phyloP scores from a whole-genome alignment of 2,113 vertebrate species.

The Vulpes vulpes region DNA sequence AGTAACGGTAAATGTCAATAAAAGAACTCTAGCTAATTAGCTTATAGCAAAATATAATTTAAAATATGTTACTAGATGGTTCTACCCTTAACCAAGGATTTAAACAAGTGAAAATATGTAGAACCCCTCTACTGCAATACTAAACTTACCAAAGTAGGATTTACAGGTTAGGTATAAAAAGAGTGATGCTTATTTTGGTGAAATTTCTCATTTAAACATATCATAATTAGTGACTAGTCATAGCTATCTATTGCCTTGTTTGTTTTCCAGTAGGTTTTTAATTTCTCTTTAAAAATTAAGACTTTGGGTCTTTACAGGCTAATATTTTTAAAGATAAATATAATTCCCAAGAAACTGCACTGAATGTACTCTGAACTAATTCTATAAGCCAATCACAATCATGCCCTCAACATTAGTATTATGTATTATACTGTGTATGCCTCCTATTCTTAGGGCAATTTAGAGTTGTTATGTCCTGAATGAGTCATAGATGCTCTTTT shows the following conservation, averaged over 20 bases:
- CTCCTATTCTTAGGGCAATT: constrained; percentile 17
- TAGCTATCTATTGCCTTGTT: neutral
- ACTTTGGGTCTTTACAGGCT: neutral
- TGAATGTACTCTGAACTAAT: neutral
- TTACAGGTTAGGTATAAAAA: neutral
- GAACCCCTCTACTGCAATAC: neutral
- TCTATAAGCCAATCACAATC: neutral
- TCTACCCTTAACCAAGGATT: neutral
- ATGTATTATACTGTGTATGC: neutral
- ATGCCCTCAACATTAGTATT: neutral
- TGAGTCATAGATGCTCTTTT: neutral
- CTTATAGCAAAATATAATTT: neutral
- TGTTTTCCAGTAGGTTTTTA: neutral
- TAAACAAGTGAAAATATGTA: constrained; percentile 17
- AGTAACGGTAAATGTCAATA: neutral
- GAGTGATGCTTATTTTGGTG: neutral
- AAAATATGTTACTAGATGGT: neutral
- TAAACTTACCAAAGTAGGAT: constrained; percentile 52
- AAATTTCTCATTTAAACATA: neutral
- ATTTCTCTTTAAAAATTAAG: neutral
- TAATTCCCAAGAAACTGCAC: neutral
- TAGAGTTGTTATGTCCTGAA: constrained; percentile 42
- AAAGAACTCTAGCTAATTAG: constrained; percentile 35
- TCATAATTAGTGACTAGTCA: constrained; percentile 30
- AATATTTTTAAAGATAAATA: neutral